Conservation (phyloP, 92 coral and sea anemone genomes). For the Zoanthus solanderi region DNA sequence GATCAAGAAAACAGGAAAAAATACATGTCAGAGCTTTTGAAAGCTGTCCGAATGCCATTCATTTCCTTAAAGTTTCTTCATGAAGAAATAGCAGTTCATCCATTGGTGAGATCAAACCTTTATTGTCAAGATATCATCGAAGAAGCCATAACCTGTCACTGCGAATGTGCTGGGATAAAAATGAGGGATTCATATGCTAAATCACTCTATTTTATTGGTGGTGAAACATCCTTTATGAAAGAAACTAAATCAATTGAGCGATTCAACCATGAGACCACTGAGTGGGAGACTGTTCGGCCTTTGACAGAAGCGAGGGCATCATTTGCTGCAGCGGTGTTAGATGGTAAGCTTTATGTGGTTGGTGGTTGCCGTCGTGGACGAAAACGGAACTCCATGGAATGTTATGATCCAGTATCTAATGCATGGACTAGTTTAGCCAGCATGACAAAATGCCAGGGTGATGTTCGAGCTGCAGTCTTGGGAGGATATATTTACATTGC, state of each 20-base stretch:
- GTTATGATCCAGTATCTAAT: conserved; percentile 83
- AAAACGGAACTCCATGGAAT: conserved; percentile 90
- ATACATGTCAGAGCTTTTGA: conserved; percentile 79
- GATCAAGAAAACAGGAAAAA: conserved; percentile 64
- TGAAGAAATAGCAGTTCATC: conserved; percentile 68
- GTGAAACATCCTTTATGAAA: conserved; percentile 98
- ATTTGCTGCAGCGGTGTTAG: conserved; percentile 79
- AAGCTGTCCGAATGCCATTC: conserved; percentile 80
- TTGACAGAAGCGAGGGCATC: conserved; percentile 92
- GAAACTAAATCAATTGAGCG: conserved; percentile 91
- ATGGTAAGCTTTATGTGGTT: conserved; percentile 89
- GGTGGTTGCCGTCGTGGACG: conserved; percentile 96
- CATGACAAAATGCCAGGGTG: conserved; percentile 92
- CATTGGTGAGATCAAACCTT: conserved; percentile 75
- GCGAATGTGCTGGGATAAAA: conserved; percentile 90
- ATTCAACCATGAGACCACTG: conserved; percentile 77
- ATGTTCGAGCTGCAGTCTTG: conserved; percentile 94
- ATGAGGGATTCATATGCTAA: conserved; percentile 90
- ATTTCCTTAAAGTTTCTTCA: conserved; percentile 83
- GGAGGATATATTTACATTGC: conserved; percentile 95
- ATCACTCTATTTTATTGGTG: conserved; percentile 88
- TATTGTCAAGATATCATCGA: conserved; percentile 86
- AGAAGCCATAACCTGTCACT: conserved; percentile 87
- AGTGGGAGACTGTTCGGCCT: conserved; percentile 82
- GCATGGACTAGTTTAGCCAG: conserved; percentile 79